Evolutionary conservation across 2,888 invertebrate species (phyloP).

Genomic region (Cantharis lateralis): DNA sequence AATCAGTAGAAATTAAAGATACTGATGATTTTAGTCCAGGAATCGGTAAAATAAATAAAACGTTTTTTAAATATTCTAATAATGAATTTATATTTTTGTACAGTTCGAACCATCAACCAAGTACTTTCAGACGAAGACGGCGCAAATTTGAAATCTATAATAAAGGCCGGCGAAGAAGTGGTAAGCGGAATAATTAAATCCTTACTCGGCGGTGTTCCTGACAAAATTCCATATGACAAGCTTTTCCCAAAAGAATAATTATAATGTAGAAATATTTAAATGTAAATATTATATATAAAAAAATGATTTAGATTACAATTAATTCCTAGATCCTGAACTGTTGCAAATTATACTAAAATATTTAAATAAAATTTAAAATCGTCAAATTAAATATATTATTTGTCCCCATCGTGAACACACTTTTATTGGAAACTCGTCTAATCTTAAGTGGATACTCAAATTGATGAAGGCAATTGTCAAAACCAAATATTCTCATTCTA

Average conservation of each 20-base stretch:
- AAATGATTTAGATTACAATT: background rate
- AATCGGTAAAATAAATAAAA: background rate
- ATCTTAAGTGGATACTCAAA: slow-evolving; percentile 16
- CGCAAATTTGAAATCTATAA: background rate
- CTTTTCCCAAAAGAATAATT: background rate
- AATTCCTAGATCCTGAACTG: background rate
- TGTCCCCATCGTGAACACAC: background rate
- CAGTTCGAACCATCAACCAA: background rate
- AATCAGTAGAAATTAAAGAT: background rate
- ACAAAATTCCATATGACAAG: background rate
- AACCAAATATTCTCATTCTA: slow-evolving; percentile 7
- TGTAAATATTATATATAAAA: background rate
- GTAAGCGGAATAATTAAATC: background rate
- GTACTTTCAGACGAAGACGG: background rate
- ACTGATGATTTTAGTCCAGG: background rate
- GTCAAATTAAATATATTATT: background rate
- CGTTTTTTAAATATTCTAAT: background rate
- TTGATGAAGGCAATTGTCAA: slow-evolving; percentile 20
- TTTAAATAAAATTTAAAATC: background rate
- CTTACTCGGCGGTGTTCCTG: background rate
- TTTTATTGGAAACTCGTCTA: slow-evolving; percentile 13
- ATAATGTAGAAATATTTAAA: background rate
- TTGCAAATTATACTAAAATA: background rate
- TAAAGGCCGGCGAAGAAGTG: background rate
- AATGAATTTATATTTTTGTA: background rate